A percentile compares a stretch with the other conserved stretches of the same genome.
These are phyloP conservation scores for Cecropterus lyciades DNA, from an alignment of 1,140 invertebrate species.

Conservation along the genomic window DNA sequence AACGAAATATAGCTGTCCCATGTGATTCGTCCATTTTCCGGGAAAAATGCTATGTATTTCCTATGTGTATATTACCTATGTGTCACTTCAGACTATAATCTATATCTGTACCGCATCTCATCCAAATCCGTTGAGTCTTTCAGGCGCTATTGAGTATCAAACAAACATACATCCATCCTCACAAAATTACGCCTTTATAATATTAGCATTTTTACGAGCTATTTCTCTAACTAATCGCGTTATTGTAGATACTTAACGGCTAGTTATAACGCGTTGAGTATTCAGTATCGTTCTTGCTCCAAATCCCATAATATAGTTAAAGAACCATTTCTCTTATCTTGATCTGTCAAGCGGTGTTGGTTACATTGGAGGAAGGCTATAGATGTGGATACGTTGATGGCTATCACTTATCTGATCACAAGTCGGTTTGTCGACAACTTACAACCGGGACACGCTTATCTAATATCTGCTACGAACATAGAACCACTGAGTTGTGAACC, in stretches of 20 bases:
- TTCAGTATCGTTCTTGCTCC: slow-evolving; percentile 3
- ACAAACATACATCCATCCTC: too few species aligned
- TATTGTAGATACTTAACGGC: too few species aligned
- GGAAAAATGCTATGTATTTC: too few species aligned
- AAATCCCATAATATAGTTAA: slow-evolving; percentile 32
- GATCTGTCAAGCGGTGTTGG: slow-evolving; percentile 54
- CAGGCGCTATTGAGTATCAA: too few species aligned
- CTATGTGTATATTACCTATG: too few species aligned
- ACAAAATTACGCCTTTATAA: too few species aligned
- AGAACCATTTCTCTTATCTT: slow-evolving; percentile 33
- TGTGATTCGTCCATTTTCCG: too few species aligned
- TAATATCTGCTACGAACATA: slow-evolving; percentile 49
- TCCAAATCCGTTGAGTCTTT: too few species aligned
- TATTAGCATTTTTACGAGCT: slow-evolving; percentile 6
- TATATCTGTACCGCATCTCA: too few species aligned
- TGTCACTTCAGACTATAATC: too few species aligned
- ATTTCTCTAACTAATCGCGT: neutral
- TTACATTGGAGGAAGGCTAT: slow-evolving; percentile 49
- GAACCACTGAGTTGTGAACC: slow-evolving; percentile 46
- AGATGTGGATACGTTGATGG: slow-evolving; percentile 38
- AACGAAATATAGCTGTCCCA: too few species aligned
- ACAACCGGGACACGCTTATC: slow-evolving; percentile 50
- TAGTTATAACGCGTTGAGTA: neutral
- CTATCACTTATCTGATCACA: slow-evolving; percentile 55
- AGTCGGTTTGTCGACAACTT: slow-evolving; percentile 56